Percentiles rank a stretch among this genome's conserved stretches.
Conservation (phyloP, 2,888 invertebrate species). For the Tupiocoris notatus region DNA sequence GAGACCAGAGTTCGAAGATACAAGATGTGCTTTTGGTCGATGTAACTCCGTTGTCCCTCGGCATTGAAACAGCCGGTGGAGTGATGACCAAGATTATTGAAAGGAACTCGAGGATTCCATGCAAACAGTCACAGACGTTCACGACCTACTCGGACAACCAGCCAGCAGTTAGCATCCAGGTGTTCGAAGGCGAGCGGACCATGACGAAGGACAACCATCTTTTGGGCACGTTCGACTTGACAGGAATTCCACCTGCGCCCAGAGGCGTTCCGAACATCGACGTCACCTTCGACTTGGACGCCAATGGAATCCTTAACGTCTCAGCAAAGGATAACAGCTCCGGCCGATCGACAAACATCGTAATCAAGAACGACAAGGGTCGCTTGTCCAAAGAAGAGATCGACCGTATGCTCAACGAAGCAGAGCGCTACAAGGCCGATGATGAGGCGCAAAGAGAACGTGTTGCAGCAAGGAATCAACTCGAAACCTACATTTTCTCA, state of each 20-base stretch:
- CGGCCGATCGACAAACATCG: slow-evolving; percentile 55
- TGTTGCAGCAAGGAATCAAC: slow-evolving; percentile 56
- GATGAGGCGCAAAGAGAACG: slow-evolving; percentile 54
- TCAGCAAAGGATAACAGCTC: slow-evolving; percentile 55
- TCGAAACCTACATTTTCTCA: slow-evolving; percentile 54
- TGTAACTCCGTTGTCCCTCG: slow-evolving; percentile 68
- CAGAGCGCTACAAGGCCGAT: slow-evolving; percentile 54
- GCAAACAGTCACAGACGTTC: slow-evolving; percentile 65
- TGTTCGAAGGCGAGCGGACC: slow-evolving; percentile 77
- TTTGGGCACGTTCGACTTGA: slow-evolving; percentile 74
- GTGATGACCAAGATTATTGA: slow-evolving; percentile 64
- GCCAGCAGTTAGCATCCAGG: slow-evolving; percentile 81
- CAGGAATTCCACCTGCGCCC: slow-evolving; percentile 74
- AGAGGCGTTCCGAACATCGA: slow-evolving; percentile 75
- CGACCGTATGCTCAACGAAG: slow-evolving; percentile 55
- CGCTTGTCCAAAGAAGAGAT: slow-evolving; percentile 57
- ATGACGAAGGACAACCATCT: slow-evolving; percentile 90
- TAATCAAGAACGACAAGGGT: slow-evolving; percentile 57
- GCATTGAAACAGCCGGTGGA: slow-evolving; percentile 76
- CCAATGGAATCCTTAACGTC: slow-evolving; percentile 57
- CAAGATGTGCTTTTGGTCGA: slow-evolving; percentile 71
- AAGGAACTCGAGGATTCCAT: slow-evolving; percentile 56
- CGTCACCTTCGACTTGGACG: slow-evolving; percentile 72
- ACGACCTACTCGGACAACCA: slow-evolving; percentile 92
- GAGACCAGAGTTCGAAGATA: slow-evolving; percentile 60